Percentiles rank a stretch among this genome's conserved stretches.
phyloP scores from a whole-genome alignment of 2,888 invertebrate genomes.

The Oeneis ivallda region DNA sequence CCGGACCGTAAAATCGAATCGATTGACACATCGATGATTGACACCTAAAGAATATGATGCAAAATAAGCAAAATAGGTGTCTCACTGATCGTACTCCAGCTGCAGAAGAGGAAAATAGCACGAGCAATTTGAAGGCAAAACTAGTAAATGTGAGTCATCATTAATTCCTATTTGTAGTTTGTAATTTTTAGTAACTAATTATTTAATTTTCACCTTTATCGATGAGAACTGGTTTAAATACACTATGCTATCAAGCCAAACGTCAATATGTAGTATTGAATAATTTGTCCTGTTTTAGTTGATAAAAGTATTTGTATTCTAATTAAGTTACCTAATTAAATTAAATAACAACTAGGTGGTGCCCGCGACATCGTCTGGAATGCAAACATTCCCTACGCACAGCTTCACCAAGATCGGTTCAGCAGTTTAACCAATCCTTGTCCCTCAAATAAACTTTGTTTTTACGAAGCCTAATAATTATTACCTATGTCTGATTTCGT shows the following conservation, averaged over 20 bases:
- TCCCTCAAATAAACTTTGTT: too few species aligned
- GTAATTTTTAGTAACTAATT: neutral
- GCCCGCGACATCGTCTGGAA: too few species aligned
- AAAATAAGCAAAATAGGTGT: neutral
- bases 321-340: neutral
- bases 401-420: too few species aligned
- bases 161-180: neutral
- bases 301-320: neutral
- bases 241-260: neutral
- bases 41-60: too few species aligned
- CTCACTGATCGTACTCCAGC: neutral
- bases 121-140: too few species aligned
- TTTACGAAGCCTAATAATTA: too few species aligned
- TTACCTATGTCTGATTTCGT: too few species aligned
- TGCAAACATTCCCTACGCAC: too few species aligned
- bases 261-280: neutral
- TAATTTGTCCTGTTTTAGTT: neutral
- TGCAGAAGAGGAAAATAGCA: neutral
- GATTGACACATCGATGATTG: too few species aligned
- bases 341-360: neutral
- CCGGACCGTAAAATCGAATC: too few species aligned
- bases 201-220: neutral
- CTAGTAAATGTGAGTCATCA: too few species aligned
- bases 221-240: constrained; percentile 6
- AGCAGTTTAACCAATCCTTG: too few species aligned